Base-by-base conservation (phyloP, 2,888 invertebrate species). In the Gortyna flavago region DNA sequence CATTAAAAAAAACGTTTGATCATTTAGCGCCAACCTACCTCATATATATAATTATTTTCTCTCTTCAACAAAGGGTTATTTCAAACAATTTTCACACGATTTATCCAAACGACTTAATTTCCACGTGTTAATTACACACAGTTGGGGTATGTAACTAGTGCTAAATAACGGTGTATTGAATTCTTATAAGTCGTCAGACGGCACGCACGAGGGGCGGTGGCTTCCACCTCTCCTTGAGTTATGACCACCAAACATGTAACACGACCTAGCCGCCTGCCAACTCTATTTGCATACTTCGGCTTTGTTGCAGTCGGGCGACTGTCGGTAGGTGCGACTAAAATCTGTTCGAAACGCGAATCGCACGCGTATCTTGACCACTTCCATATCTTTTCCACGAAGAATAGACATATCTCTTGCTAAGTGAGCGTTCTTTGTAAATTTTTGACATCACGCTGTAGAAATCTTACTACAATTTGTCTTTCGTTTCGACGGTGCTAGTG, bases 221-320 rank as follows among this genome's bases (percentile, higher is more conserved):
- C 91, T 92, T 89, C 90, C 85, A 90, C 89, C 88, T 87, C 85
- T 85, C 78, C 86, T 86, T 95, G 94, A 96, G 91, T 95, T 93
- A 96, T 96, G 90, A 92, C 93, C 81, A 79, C 88, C 82, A 89
- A 93, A 93, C 96, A 96, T 95, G 95, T 92, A 92, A 94, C 92
- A 91, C 91, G 92, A 93, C 92, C 93, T 92, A 90, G 86, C 88
- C 84, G 87, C 88, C 79, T 80, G 87, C 88, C 86, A 85, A 90
- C 89, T 91, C 85, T 92, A 94, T 95, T 94, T 93, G 93, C 94
- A 94, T 94, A 92, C 87, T 90, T 88, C 88, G 84, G 90, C 84
- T 82, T 41, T 74, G 84, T 65, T 87, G 83, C 87, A 90, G 68
- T 75, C 78, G 67, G 41, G 64, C 82, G 82, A 82, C 74, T 61